These are phyloP conservation scores for Cheilosia pagana DNA, from an alignment of 2,888 invertebrate species.

Conservation along the genomic window DNA sequence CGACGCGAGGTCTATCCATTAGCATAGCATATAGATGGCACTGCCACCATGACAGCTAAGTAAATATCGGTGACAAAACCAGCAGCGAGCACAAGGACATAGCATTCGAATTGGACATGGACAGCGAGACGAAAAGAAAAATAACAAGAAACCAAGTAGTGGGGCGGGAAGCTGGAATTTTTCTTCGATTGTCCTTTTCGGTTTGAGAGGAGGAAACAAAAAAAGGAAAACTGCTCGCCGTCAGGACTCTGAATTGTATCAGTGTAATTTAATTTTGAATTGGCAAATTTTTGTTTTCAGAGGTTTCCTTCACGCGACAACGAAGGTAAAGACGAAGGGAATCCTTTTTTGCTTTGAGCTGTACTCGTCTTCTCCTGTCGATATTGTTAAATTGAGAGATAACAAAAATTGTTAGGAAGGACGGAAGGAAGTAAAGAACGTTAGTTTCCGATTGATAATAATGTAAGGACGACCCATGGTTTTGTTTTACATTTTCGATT, in stretches of 20 bases:
- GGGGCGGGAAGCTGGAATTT: conserved; percentile 5
- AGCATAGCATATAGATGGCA: conserved; percentile 29
- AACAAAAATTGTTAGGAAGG: conserved; percentile 55
- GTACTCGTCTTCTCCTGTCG: background rate
- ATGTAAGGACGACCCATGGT: conserved; percentile 47
- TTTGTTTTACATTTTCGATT: conserved; percentile 59
- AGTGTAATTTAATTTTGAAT: conserved; percentile 74
- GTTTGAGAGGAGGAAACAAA: conserved; percentile 22
- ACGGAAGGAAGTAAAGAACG: conserved; percentile 61
- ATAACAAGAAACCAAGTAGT: conserved; percentile 6
- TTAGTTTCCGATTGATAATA: conserved; percentile 68
- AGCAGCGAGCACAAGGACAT: conserved; percentile 30
- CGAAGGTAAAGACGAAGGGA: background rate
- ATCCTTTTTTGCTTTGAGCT: conserved; percentile 19
- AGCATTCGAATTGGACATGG: conserved; percentile 6
- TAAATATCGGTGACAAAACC: conserved; percentile 66
- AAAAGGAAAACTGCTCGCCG: background rate
- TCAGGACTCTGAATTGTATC: conserved; percentile 53
- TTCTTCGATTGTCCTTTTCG: conserved; percentile 51
- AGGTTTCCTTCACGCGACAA: conserved; percentile 39
- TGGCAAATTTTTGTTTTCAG: conserved; percentile 64
- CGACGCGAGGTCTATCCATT: conserved; percentile 46
- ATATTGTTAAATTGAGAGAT: conserved; percentile 61
- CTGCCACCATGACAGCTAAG: conserved; percentile 41
- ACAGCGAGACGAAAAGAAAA: background rate